Base-by-base conservation (phyloP, 2,888 invertebrate genomes). In the Amblyjoppa proteus region DNA sequence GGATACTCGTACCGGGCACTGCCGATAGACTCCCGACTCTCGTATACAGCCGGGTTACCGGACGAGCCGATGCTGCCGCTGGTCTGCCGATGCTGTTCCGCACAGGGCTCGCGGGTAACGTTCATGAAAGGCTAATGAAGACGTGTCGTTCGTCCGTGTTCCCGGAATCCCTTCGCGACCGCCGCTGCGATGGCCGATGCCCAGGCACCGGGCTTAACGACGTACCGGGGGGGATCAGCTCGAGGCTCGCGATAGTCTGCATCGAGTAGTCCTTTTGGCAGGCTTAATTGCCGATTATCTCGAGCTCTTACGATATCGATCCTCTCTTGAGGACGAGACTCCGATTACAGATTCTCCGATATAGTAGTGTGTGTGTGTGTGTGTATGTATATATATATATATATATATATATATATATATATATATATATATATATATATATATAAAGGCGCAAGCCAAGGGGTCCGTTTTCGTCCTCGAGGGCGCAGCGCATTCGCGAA, bases 91-190 rank as follows among this genome's bases (percentile, higher is more conserved):
- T 31, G 58, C 70, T 70, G 68, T 68, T 78, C 78, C 49, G 45
- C 79, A 83, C 80, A 66, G 68, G 69, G 74, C 80, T 77, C 85
- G 77, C 87, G 84, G 86, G 85, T 87, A 87, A 86, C 90, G 90
- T 92, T 93, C 92, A 92, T 93, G 92, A 92, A 93, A 92, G 92
- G 92, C 92, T 93, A 93, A 93, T 93, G 92, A 93, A 93, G 92
- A 93, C 90, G 91, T 90, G 92, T 92, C 91, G 91, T 87, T 90
- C 91, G 90, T 88, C 89, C 90, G 85, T 91, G 91, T 93, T 92
- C 91, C 90, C 88, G 89, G 92, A 92, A 93, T 91, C 90, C 89
- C 88, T 89, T 83, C 82, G 76, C 80, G 84, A 84, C 84, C 84
- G 76, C 87, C 79, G 79, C 61, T 73, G 68, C 83, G 76, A 80